Percentiles rank a stretch among this genome's conserved stretches.
phyloP scores from a whole-genome alignment of 2,797 vertebrate species.

The Antrozous pallidus region DNA sequence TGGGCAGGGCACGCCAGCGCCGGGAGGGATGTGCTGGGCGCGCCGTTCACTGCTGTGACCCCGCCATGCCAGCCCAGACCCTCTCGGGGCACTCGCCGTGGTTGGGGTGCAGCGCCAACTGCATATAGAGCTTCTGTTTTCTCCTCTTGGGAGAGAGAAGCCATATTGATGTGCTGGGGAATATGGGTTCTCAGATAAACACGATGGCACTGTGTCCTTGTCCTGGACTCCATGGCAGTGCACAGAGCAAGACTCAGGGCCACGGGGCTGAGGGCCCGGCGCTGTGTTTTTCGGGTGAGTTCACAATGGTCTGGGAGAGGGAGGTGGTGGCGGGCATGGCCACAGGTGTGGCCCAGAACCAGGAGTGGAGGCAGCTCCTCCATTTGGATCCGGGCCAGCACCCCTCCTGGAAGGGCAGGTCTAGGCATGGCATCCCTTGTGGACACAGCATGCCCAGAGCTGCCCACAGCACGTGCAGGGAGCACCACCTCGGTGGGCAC shows the following conservation, averaged over 20 bases:
- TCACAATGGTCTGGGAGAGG: not conserved
- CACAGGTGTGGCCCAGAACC: rapidly evolving
- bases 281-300: not conserved
- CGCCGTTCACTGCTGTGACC: not conserved
- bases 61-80: not conserved
- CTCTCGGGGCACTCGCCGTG: not conserved
- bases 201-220: not conserved
- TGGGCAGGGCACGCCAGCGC: not conserved
- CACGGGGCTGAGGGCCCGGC: no score
- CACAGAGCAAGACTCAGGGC: not conserved
- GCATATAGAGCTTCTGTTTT: not conserved
- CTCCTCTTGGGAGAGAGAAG: not conserved
- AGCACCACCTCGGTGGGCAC: no score
- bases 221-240: not conserved
- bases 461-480: no score
- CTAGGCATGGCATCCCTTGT: rapidly evolving
- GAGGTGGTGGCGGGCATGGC: rapidly evolving
- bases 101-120: not conserved
- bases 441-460: no score
- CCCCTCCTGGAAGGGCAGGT: rapidly evolving
- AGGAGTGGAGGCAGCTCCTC: rapidly evolving
- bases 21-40: no score
- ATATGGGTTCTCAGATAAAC: not conserved
- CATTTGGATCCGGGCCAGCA: rapidly evolving
- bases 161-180: not conserved